These are phyloP conservation scores for Beroe forskalii DNA, from an alignment of 37 sponge, comb jelly and placozoan species.

Conservation along the genomic window DNA sequence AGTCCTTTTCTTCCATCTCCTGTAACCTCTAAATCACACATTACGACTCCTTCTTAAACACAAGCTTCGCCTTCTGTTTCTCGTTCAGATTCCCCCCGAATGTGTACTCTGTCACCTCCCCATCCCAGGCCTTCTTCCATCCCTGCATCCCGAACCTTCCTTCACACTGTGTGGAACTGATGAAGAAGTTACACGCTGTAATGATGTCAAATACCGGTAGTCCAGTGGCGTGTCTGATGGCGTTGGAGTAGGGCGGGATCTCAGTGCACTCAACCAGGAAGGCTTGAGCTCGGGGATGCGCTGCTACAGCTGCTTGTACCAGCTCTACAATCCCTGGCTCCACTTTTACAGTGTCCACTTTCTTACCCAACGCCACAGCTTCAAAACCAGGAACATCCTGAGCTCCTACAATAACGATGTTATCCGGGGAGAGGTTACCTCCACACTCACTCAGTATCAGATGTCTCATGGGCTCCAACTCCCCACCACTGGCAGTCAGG, in stretches of 20 bases:
- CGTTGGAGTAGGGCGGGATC: neutral
- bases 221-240: neutral
- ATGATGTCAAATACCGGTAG: neutral
- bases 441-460: neutral
- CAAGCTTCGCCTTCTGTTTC: neutral
- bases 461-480: neutral
- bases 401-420: neutral
- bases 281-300: neutral
- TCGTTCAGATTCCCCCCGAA: neutral
- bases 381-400: neutral
- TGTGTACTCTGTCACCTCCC: neutral
- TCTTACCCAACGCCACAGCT: neutral
- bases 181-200: neutral
- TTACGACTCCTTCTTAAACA: neutral
- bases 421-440: neutral
- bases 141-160: neutral
- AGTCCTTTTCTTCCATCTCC: too few relatives aligned
- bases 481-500: neutral
- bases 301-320: neutral
- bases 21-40: too few relatives aligned
- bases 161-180: neutral
- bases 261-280: neutral
- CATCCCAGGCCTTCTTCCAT: neutral
- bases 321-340: neutral
- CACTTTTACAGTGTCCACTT: neutral